Evolutionary conservation across 2,113 vertebrate genomes (phyloP), one percentile per base, ranked within the genome.

Genomic region (Sialia sialis): DNA sequence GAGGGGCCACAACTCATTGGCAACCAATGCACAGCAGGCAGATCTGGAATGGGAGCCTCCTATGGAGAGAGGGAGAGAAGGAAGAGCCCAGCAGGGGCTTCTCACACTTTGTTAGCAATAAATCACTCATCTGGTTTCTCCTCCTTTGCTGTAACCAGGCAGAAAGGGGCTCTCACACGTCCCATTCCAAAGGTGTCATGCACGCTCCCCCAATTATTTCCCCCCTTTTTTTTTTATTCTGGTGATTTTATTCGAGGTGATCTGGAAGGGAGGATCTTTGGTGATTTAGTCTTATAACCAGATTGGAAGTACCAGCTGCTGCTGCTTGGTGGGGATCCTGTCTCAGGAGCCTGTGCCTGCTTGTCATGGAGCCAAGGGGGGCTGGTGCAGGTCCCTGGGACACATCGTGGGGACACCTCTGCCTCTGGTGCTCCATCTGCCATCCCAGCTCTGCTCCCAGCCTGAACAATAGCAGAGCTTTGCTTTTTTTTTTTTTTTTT

Each of bases 381-480:
- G 34, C 68, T 27, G 81, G 21, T 38, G 19, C 11, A 12, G 48
- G 39, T 52, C 34, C 81, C 89, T 6, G 16, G 34, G 77, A 29
- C 32, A 32, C 19, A 17, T 29, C 1, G 0, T 3, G 12, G 73
- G 54, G 32, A 30, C 2, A 48, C 38, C 48, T 56, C 72, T 48
- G 74, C 73, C 41, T 62, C 52, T 11, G 39, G 20, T 67, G 34
- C 62, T 69, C 38, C 21, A 2, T 55, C 43, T 26, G 9, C 22
- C n/a, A 32, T 34, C 68, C 62, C 93, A 54, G 89, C 86, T 89
- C 83, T 66, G 64, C 87, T 96, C 94, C 93, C 95, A 93, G 83
- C 96, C 96, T 98, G 96, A 97, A 97, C 93, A 75, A 92, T 8
- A 84, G 89, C 91, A 96, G 92, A 95, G 94, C 74, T 83, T 95